Percentiles rank a stretch among this genome's conserved stretches.
These are phyloP conservation scores for Caenorhabditis sp. DNA, from an alignment of 2,888 invertebrate genomes.

Conservation along the genomic window DNA sequence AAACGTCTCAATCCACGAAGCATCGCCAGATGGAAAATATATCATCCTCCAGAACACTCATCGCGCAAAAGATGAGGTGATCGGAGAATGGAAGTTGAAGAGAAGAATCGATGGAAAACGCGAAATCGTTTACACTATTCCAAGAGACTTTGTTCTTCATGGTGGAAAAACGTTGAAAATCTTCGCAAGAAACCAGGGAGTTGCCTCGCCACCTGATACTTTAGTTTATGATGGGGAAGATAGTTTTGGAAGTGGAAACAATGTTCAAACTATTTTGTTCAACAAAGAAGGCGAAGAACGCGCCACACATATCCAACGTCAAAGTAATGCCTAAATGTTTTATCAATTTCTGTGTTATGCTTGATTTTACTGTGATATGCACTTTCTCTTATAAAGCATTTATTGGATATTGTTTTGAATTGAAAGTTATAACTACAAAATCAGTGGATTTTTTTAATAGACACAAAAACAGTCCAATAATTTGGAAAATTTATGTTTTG, in stretches of 20 bases:
- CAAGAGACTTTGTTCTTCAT: slow-evolving; percentile 66
- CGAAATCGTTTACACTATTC: slow-evolving; percentile 70
- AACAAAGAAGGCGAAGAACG: slow-evolving; percentile 70
- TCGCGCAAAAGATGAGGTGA: slow-evolving; percentile 71
- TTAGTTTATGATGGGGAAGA: slow-evolving; percentile 66
- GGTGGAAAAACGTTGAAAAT: slow-evolving; percentile 68
- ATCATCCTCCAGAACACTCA: slow-evolving; percentile 74
- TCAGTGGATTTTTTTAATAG: no score
- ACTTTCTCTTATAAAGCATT: neutral
- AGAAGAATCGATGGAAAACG: slow-evolving; percentile 72
- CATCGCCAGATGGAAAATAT: slow-evolving; percentile 73
- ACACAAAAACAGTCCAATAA: no score
- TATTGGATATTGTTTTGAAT: neutral
- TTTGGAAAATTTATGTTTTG: no score
- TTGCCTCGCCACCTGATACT: slow-evolving; percentile 62
- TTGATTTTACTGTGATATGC: neutral
- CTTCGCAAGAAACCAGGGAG: slow-evolving; percentile 62
- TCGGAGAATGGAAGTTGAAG: slow-evolving; percentile 72
- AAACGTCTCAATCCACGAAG: slow-evolving; percentile 73
- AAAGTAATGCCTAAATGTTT: slow-evolving; percentile 39
- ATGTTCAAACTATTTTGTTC: slow-evolving; percentile 70
- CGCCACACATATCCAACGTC: slow-evolving; percentile 69
- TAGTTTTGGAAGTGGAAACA: slow-evolving; percentile 66
- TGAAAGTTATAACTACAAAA: no score
- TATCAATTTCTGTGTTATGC: neutral